phyloP scores from a whole-genome alignment of 2,888 invertebrate genomes.

The Galeruca laticollis region DNA sequence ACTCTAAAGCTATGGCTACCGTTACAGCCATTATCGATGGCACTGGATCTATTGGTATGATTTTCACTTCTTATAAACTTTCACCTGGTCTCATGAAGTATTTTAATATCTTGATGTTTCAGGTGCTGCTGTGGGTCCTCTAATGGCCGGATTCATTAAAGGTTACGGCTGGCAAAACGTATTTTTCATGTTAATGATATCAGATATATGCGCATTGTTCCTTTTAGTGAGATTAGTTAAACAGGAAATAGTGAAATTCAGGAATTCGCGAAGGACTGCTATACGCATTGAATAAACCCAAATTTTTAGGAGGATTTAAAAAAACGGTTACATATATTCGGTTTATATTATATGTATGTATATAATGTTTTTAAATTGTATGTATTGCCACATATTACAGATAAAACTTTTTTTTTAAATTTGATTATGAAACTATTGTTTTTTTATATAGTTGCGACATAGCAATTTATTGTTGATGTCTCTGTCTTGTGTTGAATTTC shows the following conservation, averaged over 20 bases:
- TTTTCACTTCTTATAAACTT: background rate
- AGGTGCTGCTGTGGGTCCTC: slow-evolving; percentile 94
- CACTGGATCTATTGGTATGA: slow-evolving; percentile 86
- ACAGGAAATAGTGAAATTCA: slow-evolving; percentile 63
- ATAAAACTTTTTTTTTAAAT: no score
- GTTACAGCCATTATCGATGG: slow-evolving; percentile 99
- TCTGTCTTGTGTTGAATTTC: no score
- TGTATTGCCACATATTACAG: no score
- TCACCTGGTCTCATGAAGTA: no score
- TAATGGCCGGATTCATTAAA: slow-evolving; percentile 87
- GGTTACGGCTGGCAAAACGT: slow-evolving; percentile 84
- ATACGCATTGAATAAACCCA: slow-evolving; percentile 48
- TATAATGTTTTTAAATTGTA: no score
- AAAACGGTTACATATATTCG: no score
- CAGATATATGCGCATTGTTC: slow-evolving; percentile 83
- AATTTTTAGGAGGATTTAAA: background rate
- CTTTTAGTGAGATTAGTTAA: slow-evolving; percentile 72
- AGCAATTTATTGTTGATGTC: no score
- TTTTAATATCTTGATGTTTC: slow-evolving; percentile 45
- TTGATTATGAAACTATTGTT: no score
- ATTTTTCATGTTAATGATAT: slow-evolving; percentile 89
- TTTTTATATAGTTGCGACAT: no score
- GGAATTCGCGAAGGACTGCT: slow-evolving; percentile 45
- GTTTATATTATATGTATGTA: no score
- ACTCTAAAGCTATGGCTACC: slow-evolving; percentile 91